These are phyloP conservation scores for Platyura marginata DNA, from an alignment of 1,140 invertebrate species.

Conservation along the genomic window DNA sequence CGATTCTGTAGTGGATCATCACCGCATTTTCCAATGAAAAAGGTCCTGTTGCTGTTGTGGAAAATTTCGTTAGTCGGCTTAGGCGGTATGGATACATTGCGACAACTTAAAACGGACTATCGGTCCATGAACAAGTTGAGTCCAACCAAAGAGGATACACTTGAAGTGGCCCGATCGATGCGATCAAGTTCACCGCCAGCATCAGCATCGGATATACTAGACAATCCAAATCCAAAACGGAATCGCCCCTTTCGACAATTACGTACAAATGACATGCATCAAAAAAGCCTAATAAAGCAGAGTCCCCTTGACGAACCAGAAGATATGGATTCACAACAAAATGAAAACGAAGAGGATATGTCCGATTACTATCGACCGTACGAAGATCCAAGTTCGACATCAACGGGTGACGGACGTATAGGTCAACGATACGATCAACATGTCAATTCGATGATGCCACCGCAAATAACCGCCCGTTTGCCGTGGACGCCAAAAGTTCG, in stretches of 20 bases:
- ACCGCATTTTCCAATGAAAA: constrained; percentile 95
- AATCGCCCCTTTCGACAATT: constrained; percentile 39
- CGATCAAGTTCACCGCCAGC: constrained; percentile 86
- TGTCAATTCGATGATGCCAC: background rate
- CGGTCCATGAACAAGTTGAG: background rate
- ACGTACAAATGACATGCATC: constrained; percentile 11
- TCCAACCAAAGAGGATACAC: constrained; percentile 72
- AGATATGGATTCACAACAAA: constrained; percentile 34
- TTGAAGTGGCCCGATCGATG: constrained; percentile 85
- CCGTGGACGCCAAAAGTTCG: constrained; percentile 96
- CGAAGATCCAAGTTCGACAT: constrained; percentile 25
- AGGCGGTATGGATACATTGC: constrained; percentile 70
- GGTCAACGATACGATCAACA: constrained; percentile 12
- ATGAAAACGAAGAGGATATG: constrained; percentile 27
- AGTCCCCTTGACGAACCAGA: constrained; percentile 77
- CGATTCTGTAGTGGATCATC: constrained; percentile 84
- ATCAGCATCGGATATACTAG: constrained; percentile 78
- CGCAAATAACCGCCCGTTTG: constrained; percentile 25
- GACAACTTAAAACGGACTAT: constrained; percentile 41
- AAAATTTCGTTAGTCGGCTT: constrained; percentile 81
- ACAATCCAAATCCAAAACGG: constrained; percentile 47
- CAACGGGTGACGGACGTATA: constrained; percentile 7
- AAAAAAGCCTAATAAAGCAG: constrained; percentile 74
- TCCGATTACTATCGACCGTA: constrained; percentile 30
- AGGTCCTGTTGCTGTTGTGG: constrained; percentile 90